A percentile compares a stretch with the other conserved stretches of the same genome.
phyloP scores from a whole-genome alignment of 2,888 invertebrate species.

The Digitonthophagus gazella region DNA sequence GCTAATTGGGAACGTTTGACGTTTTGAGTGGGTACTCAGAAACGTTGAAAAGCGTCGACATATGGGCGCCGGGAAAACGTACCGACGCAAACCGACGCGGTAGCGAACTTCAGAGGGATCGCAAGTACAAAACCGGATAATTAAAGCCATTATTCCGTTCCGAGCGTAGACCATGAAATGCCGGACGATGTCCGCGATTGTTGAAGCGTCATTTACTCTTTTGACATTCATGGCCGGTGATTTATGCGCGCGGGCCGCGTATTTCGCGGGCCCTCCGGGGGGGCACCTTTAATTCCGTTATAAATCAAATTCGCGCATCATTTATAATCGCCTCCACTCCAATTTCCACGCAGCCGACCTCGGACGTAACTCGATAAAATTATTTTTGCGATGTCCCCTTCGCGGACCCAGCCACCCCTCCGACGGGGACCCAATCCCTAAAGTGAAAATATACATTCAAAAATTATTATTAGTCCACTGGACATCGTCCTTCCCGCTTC shows the following conservation, averaged over 20 bases:
- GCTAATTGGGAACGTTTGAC: neutral
- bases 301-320: conserved; percentile 17
- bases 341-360: conserved; percentile 7
- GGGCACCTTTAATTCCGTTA: conserved; percentile 18
- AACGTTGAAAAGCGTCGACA: conserved; percentile 7
- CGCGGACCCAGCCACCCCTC: neutral
- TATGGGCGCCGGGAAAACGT: conserved; percentile 8
- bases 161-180: conserved; percentile 35
- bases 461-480: neutral
- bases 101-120: conserved; percentile 6
- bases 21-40: neutral
- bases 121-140: conserved; percentile 34
- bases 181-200: conserved; percentile 42
- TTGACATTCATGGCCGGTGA: conserved; percentile 40
- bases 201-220: conserved; percentile 49
- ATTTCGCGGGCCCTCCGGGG: conserved; percentile 32
- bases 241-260: conserved; percentile 35
- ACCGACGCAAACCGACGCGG: neutral
- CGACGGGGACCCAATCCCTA: neutral
- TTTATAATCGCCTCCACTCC: conserved; percentile 16
- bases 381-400: neutral
- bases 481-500: neutral
- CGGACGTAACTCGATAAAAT: conserved; percentile 15
- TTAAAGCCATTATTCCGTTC: conserved; percentile 38
- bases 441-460: neutral